These are phyloP conservation scores for Glareola pratincola DNA, from an alignment of 2,113 vertebrate genomes.

Conservation along the genomic window DNA sequence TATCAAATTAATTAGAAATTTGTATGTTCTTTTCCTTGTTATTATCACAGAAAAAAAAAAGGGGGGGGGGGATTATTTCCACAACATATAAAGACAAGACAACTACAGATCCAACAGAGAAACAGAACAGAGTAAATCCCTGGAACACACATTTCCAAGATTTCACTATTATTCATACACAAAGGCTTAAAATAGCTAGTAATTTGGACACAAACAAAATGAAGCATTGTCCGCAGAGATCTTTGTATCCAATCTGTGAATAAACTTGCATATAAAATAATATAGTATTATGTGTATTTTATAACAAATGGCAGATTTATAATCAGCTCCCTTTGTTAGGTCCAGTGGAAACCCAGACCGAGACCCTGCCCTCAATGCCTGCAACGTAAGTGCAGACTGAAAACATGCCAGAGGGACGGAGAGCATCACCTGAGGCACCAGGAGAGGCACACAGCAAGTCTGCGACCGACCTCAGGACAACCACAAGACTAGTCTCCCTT, in stretches of 20 bases:
- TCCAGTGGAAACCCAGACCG: accelerated
- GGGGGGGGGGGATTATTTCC: not conserved
- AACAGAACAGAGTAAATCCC: not conserved
- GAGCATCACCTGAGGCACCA: not conserved
- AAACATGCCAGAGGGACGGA: not conserved
- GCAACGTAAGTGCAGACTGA: accelerated
- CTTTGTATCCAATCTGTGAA: not conserved
- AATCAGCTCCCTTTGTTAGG: not conserved
- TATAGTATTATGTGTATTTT: not conserved
- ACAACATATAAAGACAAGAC: not conserved
- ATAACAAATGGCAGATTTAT: not conserved
- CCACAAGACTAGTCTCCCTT: not conserved
- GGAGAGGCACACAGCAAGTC: accelerated
- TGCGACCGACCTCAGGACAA: no score
- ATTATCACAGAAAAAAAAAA: not conserved
- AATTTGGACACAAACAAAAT: not conserved
- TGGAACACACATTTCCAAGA: not conserved
- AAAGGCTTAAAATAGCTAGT: not conserved
- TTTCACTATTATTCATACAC: not conserved
- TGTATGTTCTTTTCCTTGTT: not conserved
- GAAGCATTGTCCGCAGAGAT: not conserved
- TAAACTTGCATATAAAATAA: not conserved
- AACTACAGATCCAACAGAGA: not conserved
- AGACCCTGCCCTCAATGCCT: not conserved
- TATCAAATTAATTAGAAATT: not conserved